These are phyloP conservation scores for Tridacna gigas DNA, from an alignment of 2,888 invertebrate genomes.

Conservation along the genomic window DNA sequence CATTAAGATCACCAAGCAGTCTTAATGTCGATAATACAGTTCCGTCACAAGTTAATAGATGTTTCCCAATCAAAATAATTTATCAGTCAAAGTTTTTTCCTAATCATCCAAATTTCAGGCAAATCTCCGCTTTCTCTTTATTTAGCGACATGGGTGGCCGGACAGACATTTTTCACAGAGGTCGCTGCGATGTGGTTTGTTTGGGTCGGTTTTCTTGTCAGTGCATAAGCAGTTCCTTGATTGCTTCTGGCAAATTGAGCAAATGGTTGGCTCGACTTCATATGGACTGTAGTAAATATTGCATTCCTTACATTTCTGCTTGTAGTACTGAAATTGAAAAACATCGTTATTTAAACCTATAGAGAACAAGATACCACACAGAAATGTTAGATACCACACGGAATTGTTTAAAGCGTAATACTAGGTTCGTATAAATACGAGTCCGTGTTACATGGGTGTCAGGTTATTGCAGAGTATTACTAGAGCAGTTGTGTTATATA, in stretches of 20 bases:
- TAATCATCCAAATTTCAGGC: too few relatives aligned
- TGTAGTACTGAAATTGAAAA: conserved; percentile 54
- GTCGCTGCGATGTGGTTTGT: conserved; percentile 69
- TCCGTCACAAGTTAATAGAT: background rate
- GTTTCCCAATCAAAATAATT: background rate
- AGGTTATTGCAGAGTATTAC: too few relatives aligned
- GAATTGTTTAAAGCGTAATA: too few relatives aligned
- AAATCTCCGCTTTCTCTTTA: background rate
- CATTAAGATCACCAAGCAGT: background rate
- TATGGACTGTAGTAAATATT: conserved; percentile 64
- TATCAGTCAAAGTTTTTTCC: background rate
- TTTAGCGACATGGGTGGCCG: conserved; percentile 36
- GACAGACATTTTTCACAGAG: conserved; percentile 70
- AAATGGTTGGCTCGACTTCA: conserved; percentile 64
- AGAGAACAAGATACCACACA: background rate
- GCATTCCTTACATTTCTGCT: conserved; percentile 72
- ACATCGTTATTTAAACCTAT: background rate
- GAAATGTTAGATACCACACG: too few relatives aligned
- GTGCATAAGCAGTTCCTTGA: conserved; percentile 52
- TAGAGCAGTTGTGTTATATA: too few relatives aligned
- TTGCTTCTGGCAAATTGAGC: conserved; percentile 57
- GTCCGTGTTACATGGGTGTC: too few relatives aligned
- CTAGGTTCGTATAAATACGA: too few relatives aligned
- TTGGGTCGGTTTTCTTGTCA: conserved; percentile 64
- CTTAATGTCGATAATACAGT: background rate